Conservation (phyloP, 2,797 vertebrate genomes). For the Enteromius fasciolatus region DNA sequence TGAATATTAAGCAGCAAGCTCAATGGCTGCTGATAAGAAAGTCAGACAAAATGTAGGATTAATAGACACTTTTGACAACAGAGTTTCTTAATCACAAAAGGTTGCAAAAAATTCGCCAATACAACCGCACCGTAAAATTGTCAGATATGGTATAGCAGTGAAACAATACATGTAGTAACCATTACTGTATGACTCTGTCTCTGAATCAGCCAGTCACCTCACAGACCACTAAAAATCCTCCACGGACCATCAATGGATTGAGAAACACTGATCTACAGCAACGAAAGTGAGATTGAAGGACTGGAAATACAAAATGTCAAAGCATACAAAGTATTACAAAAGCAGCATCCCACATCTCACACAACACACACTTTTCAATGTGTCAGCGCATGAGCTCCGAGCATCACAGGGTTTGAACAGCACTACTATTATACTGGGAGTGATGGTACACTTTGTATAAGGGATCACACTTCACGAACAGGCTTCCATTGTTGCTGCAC, state of each 20-base stretch:
- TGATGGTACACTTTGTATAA: conserved; percentile 49
- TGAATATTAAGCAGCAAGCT: background rate
- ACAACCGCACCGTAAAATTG: background rate
- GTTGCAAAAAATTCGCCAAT: background rate
- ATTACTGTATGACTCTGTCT: background rate
- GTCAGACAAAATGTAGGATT: background rate
- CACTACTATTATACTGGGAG: conserved; percentile 55
- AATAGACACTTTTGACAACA: background rate
- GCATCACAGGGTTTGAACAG: conserved; percentile 45
- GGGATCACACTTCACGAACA: conserved; percentile 49
- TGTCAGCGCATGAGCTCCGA: conserved; percentile 20
- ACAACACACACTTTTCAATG: conserved; percentile 14
- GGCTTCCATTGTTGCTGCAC: conserved; percentile 47
- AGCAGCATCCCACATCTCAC: conserved; percentile 1
- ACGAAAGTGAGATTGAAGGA: background rate
- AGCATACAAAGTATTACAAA: conserved; percentile 27
- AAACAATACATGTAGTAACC: background rate
- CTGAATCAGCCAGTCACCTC: background rate
- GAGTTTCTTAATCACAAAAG: background rate
- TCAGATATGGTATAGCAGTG: background rate
- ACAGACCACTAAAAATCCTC: background rate
- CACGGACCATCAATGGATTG: background rate
- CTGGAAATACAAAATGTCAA: conserved; percentile 19
- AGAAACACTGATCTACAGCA: background rate
- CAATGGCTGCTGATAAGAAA: background rate